A percentile compares a stretch with the other conserved stretches of the same genome.
Evolutionary conservation across 2,888 invertebrate species (phyloP).

Genomic region (Deladenus siricidicola): DNA sequence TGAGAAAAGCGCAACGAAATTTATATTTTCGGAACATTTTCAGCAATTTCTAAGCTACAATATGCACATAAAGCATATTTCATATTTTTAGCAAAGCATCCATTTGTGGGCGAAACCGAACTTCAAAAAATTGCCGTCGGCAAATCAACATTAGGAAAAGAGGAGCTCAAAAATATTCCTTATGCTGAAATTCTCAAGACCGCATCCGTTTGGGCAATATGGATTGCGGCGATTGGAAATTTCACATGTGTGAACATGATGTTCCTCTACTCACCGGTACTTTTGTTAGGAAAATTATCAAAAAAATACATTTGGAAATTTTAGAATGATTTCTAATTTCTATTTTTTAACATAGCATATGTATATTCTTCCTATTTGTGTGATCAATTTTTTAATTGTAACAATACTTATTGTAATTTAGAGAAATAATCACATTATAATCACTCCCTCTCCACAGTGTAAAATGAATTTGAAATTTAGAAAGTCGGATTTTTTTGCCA

Average conservation of each 20-base stretch:
- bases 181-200: slow-evolving; percentile 29
- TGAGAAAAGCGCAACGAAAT: too few relatives aligned
- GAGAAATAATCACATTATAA: too few relatives aligned
- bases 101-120: slow-evolving; percentile 49
- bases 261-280: slow-evolving; percentile 46
- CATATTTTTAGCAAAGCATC: slow-evolving; percentile 34
- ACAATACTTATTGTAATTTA: too few relatives aligned
- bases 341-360: too few relatives aligned
- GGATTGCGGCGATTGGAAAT: slow-evolving; percentile 51
- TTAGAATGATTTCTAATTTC: too few relatives aligned
- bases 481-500: too few relatives aligned
- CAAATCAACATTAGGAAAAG: slow-evolving; percentile 44
- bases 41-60: not conserved
- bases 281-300: too few relatives aligned
- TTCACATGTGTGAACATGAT: slow-evolving; percentile 50
- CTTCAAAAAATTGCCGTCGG: slow-evolving; percentile 49
- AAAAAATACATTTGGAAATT: too few relatives aligned
- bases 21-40: not conserved
- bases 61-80: not conserved
- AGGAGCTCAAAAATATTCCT: slow-evolving; percentile 40
- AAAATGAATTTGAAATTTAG: too few relatives aligned
- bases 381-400: too few relatives aligned
- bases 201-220: slow-evolving; percentile 51
- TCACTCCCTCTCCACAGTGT: too few relatives aligned
- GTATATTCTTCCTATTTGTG: too few relatives aligned